Evolutionary conservation across 2,113 vertebrate genomes (phyloP), one percentile per base, ranked within the genome.

Genomic region (Vulpes ferrilata): DNA sequence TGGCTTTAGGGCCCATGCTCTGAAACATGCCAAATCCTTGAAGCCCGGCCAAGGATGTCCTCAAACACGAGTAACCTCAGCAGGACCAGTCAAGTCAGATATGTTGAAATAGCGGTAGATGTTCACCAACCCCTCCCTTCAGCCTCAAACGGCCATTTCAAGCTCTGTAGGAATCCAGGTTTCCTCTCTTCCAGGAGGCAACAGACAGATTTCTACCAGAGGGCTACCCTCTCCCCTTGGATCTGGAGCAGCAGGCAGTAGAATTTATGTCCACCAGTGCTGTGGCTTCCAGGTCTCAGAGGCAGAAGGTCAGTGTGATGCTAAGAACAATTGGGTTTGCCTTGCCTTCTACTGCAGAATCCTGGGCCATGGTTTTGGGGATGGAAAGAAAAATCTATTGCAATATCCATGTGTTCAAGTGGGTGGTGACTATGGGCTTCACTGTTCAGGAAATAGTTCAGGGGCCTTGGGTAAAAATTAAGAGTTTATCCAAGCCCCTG

Each of bases 141-240:
- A 69, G 81, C 88, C 96, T 98, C 43, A 67, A 35, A 0, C 13
- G 12, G 96, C 95, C 97, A 94, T 97, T 96, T 74, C 97, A 97
- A 69, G 96, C 96, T 97, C 98, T 98, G 93, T 79, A 97, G 96
- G 97, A 98, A 98, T 98, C 98, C 97, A 99, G 98, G 88, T 98
- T 98, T 98, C 97, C 96, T 85, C 97, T 97, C 93, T 95, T 98
- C 98, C 98, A 98, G 98, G 97, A 95, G 97, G 97, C 95, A 96
- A 98, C 97, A 97, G 96, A 86, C 96, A 98, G 95, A 97, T 98
- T 96, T 94, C 97, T 96, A 3, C 97, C 93, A 32, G 65, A 96
- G 96, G 90, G 97, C 97, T 98, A 95, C 95, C 97, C 97, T 97
- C 64, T 92, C 95, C 96, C 98, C 97, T 98, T 95, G 97, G 98